phyloP scores from a whole-genome alignment of 2,113 vertebrate species.

The Antennarius striatus region DNA sequence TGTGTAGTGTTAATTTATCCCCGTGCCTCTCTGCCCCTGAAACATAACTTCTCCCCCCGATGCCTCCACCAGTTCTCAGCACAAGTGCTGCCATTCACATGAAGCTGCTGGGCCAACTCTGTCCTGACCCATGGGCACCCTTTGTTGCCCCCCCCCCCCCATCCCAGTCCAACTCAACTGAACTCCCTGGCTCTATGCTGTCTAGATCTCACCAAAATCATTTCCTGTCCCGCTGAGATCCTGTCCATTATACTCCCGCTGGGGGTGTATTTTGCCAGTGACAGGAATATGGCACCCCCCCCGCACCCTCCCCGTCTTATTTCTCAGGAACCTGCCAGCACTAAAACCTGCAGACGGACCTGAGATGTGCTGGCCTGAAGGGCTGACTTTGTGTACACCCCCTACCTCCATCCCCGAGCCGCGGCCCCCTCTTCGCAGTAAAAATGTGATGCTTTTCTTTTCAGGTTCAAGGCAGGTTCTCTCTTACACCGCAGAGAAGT shows the following conservation, averaged over 20 bases:
- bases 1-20: slow-evolving; percentile 61
- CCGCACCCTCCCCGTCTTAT: slow-evolving; percentile 46
- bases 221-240: slow-evolving; percentile 73
- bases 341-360: slow-evolving; percentile 71
- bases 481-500: slow-evolving; percentile 44
- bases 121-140: slow-evolving; percentile 53
- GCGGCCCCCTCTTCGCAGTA: slow-evolving; percentile 57
- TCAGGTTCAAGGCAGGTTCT: slow-evolving; percentile 72
- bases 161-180: slow-evolving; percentile 25
- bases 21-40: slow-evolving; percentile 35
- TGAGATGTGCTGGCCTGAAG: slow-evolving; percentile 66
- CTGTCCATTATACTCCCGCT: slow-evolving; percentile 70
- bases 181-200: slow-evolving; percentile 37
- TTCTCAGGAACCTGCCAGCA: slow-evolving; percentile 64
- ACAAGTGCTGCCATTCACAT: slow-evolving; percentile 68
- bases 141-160: slow-evolving; percentile 19
- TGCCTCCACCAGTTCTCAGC: slow-evolving; percentile 27
- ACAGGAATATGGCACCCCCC: slow-evolving; percentile 77
- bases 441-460: slow-evolving; percentile 64
- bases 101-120: slow-evolving; percentile 34
- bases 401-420: slow-evolving; percentile 21
- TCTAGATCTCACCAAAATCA: slow-evolving; percentile 66
- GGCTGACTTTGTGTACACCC: slow-evolving; percentile 59
- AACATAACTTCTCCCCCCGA: slow-evolving; percentile 30
- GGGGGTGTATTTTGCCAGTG: slow-evolving; percentile 75